Evolutionary conservation across 2,888 invertebrate species (phyloP).

Genomic region (Synergus itoensis): DNA sequence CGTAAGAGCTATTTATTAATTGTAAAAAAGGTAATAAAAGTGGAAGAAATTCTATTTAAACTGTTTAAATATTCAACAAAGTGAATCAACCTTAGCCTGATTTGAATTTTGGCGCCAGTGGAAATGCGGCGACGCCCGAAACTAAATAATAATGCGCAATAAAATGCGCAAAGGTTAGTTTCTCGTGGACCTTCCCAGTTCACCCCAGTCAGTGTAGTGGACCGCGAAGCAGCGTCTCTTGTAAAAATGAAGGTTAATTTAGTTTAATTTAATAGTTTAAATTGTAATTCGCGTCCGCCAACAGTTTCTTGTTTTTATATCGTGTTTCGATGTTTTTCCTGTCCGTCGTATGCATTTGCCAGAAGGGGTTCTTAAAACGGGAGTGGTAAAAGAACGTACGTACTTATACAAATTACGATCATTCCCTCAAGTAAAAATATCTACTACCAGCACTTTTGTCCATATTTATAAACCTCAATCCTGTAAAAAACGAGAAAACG

Average conservation of each 20-base stretch:
- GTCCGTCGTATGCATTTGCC: conserved; percentile 47
- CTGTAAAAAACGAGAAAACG: not conserved
- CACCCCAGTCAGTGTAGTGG: conserved; percentile 23
- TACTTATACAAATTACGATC: conserved; percentile 46
- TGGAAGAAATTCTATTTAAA: no score
- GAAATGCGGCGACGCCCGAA: conserved; percentile 46
- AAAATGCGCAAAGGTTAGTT: conserved; percentile 45
- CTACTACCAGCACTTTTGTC: not conserved
- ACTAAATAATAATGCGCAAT: conserved; percentile 49
- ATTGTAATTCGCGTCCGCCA: no score
- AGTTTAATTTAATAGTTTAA: no score
- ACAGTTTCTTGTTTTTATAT: no score
- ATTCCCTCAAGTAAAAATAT: not conserved
- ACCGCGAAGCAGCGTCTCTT: conserved; percentile 44
- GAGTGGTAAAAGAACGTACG: conserved; percentile 64
- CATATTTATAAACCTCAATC: not conserved
- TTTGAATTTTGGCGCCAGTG: conserved; percentile 3
- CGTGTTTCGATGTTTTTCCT: conserved; percentile 66
- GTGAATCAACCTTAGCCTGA: not conserved
- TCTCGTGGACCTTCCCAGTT: conserved; percentile 45
- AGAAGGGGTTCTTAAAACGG: conserved; percentile 70
- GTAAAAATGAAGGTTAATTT: conserved; percentile 65
- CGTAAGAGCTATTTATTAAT: no score
- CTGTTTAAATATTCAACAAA: not conserved
- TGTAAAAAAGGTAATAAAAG: no score